phyloP scores from a whole-genome alignment of 2,113 vertebrate genomes.

The Takifugu flavidus region DNA sequence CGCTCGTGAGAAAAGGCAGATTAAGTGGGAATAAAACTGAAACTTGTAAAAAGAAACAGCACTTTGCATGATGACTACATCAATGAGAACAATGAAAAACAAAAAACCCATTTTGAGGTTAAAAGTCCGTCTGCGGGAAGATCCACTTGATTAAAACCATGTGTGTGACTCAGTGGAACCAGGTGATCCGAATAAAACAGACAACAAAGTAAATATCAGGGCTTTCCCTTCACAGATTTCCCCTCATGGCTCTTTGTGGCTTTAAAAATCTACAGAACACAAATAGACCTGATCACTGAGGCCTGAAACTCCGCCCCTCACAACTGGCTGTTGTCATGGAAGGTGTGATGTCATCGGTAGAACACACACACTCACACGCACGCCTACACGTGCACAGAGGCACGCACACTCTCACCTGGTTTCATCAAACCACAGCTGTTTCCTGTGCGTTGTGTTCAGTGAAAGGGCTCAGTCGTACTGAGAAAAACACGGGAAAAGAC shows the following conservation, averaged over 20 bases:
- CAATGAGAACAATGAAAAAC: too few species aligned
- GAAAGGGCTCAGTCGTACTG: conserved; percentile 47
- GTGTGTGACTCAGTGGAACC: not conserved
- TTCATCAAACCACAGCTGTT: conserved; percentile 74
- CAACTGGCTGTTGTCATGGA: conserved; percentile 69
- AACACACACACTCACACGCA: conserved; percentile 44
- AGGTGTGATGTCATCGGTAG: conserved; percentile 67
- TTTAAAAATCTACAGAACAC: conserved; percentile 14
- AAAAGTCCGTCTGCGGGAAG: too few species aligned
- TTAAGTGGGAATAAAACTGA: too few species aligned
- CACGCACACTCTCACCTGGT: conserved; percentile 70
- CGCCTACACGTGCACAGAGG: conserved; percentile 32
- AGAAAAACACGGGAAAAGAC: conserved; percentile 38
- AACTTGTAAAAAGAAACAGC: too few species aligned
- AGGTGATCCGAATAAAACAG: conserved; percentile 2
- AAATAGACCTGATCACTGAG: not conserved
- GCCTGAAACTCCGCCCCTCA: conserved; percentile 8
- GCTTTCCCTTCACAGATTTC: not conserved
- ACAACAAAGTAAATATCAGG: not conserved
- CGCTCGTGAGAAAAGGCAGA: too few species aligned
- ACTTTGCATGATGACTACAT: too few species aligned
- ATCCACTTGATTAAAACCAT: too few species aligned
- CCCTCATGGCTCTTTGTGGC: conserved; percentile 9
- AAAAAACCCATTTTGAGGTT: too few species aligned
- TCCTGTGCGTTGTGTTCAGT: conserved; percentile 60